These are phyloP conservation scores for Trichomycterus rosablanca DNA, from an alignment of 2,113 vertebrate genomes.

Conservation along the genomic window DNA sequence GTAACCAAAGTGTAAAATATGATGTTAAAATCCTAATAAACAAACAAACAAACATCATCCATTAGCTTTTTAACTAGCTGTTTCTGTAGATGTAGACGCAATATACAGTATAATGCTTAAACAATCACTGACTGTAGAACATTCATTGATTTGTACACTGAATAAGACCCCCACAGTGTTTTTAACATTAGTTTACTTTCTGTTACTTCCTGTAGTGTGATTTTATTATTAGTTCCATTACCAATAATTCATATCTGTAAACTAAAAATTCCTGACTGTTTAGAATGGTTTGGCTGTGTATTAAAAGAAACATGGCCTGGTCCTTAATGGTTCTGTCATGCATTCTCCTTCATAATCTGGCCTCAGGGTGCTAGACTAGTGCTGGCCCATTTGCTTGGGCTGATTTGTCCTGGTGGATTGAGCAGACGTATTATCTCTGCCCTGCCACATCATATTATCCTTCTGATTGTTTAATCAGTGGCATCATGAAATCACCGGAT, in stretches of 20 bases:
- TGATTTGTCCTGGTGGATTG: constrained; percentile 65
- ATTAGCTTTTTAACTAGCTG: neutral
- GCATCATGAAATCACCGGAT: neutral
- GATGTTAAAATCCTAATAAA: too few species aligned
- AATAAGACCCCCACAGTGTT: too few species aligned
- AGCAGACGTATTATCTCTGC: constrained; percentile 45
- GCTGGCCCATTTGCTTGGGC: constrained; percentile 18
- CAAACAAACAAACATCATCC: too few species aligned
- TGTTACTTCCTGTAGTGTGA: too few species aligned
- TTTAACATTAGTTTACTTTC: too few species aligned
- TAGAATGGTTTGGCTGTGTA: neutral
- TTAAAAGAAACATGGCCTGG: neutral
- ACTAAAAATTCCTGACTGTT: neutral
- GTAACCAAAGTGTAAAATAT: too few species aligned
- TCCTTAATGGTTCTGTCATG: constrained; percentile 1
- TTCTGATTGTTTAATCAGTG: constrained; percentile 44
- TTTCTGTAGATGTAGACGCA: too few species aligned
- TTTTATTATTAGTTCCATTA: too few species aligned
- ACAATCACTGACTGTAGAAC: too few species aligned
- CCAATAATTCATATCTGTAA: constrained; percentile 5
- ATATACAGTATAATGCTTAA: too few species aligned
- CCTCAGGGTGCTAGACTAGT: constrained; percentile 22
- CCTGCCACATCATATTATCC: constrained; percentile 58
- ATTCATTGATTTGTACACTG: too few species aligned
- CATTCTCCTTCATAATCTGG: constrained; percentile 29